Conservation (phyloP, 2,797 vertebrate species). For the Avahi laniger region DNA sequence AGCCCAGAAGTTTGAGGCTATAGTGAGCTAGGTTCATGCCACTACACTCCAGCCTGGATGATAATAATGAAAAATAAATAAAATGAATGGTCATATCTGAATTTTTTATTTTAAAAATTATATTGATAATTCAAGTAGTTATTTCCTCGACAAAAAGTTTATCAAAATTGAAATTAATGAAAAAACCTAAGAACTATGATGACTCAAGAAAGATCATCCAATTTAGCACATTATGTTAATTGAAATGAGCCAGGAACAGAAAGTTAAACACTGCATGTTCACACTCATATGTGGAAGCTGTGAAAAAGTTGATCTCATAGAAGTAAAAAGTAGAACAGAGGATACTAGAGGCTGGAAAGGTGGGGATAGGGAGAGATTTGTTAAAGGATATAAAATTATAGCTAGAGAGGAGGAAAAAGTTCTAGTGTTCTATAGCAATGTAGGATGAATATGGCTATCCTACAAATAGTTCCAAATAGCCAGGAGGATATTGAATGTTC, state of each 20-base stretch:
- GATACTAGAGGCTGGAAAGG: not conserved
- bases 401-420: not conserved
- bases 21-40: not conserved
- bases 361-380: not conserved
- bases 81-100: not conserved
- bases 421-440: not conserved
- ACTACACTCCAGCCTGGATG: not conserved
- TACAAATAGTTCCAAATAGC: not conserved
- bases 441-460: not conserved
- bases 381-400: not conserved
- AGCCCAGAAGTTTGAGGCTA: not conserved
- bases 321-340: not conserved
- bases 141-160: not conserved
- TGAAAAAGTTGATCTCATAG: not conserved
- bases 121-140: not conserved
- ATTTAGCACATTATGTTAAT: not conserved
- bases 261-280: not conserved
- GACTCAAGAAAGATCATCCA: not conserved
- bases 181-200: not conserved
- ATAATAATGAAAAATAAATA: not conserved
- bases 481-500: not conserved
- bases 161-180: not conserved
- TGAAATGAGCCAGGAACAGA: not conserved
- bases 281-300: not conserved
- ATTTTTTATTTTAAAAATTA: slow-evolving; percentile 9